Conservation (phyloP, 2,113 vertebrate species). For the Mesocricetus auratus region DNA sequence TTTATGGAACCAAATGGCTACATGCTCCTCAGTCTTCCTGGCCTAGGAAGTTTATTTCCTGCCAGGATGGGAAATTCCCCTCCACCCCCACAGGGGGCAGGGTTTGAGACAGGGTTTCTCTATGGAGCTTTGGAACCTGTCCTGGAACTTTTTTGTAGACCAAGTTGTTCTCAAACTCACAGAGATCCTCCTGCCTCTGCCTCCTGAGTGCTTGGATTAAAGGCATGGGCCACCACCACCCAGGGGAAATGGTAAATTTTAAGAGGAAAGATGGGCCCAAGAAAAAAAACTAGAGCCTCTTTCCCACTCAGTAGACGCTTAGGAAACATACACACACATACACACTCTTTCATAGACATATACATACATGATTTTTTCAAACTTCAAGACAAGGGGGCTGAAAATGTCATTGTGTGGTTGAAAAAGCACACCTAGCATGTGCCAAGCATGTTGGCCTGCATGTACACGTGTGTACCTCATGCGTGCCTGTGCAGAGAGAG, state of each 20-base stretch:
- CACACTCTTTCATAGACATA: not conserved
- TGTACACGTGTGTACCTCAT: too few species aligned
- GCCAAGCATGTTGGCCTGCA: too few species aligned
- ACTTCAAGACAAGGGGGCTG: not conserved
- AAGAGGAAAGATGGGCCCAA: not conserved
- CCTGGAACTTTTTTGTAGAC: too few species aligned
- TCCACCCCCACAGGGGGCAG: too few species aligned
- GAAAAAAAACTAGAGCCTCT: not conserved
- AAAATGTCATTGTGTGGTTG: not conserved
- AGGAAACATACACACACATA: not conserved
- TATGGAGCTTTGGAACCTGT: too few species aligned
- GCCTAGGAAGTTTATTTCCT: slow-evolving; percentile 11
- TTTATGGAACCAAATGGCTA: not conserved
- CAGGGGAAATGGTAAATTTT: slow-evolving; percentile 24
- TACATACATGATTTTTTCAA: not conserved
- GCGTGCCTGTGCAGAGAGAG: not conserved
- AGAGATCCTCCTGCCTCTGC: too few species aligned
- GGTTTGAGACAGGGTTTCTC: too few species aligned
- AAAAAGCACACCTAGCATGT: not conserved
- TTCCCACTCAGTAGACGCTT: not conserved
- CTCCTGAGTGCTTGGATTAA: too few species aligned
- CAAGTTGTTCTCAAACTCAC: too few species aligned
- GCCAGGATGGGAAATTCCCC: not conserved
- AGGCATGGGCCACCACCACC: too few species aligned
- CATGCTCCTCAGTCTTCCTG: slow-evolving; percentile 28